A percentile compares a stretch with the other conserved stretches of the same genome.
These are phyloP conservation scores for Dissostichus mawsoni DNA, from an alignment of 2,113 vertebrate species.

Conservation along the genomic window DNA sequence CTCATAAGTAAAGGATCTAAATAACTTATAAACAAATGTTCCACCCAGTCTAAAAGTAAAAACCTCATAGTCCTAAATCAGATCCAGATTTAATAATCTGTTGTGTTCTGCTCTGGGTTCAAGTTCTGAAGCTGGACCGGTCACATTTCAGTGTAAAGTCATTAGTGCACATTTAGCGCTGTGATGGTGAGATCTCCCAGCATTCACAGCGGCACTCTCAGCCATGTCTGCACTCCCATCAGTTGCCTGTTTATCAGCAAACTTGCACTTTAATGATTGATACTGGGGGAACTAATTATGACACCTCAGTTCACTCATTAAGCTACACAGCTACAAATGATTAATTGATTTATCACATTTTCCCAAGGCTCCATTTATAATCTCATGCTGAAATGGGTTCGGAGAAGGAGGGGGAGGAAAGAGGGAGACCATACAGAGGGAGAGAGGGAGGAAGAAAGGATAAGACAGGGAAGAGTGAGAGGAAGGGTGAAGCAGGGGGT, in stretches of 20 bases:
- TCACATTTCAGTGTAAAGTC: conserved; percentile 31
- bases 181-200: conserved; percentile 43
- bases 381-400: conserved; percentile 82
- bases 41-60: not conserved
- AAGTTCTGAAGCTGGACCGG: not conserved
- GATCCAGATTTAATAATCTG: not conserved
- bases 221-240: conserved; percentile 66
- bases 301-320: conserved; percentile 84
- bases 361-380: conserved; percentile 85
- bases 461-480: conserved; percentile 5
- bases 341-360: conserved; percentile 88
- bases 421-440: not conserved
- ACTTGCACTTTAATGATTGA: conserved; percentile 83
- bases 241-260: conserved; percentile 79
- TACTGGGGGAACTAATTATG: conserved; percentile 81
- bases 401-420: conserved; percentile 41
- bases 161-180: conserved; percentile 60
- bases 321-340: conserved; percentile 81
- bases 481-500: not conserved
- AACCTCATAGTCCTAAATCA: not conserved
- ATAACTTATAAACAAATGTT: not conserved
- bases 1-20: not conserved
- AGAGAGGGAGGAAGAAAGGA: conserved; percentile 1
- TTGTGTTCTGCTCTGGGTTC: not conserved
- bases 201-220: conserved; percentile 25